These are phyloP conservation scores for Neogale vison DNA, from an alignment of 2,113 vertebrate genomes.

Conservation along the genomic window DNA sequence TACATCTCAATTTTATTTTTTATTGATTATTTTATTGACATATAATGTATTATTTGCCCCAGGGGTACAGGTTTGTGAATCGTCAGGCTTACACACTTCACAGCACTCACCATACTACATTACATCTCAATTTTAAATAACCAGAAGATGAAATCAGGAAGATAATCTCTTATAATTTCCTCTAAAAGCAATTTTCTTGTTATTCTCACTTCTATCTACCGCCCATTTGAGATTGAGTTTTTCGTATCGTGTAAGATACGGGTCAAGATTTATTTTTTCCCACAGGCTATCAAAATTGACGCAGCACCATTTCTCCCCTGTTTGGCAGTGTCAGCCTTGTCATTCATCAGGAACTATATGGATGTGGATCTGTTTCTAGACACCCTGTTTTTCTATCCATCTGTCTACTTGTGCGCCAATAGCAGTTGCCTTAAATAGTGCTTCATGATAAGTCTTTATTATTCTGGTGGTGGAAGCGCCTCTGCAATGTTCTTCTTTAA, in stretches of 20 bases:
- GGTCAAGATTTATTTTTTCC: background rate
- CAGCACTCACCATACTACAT: too few species aligned
- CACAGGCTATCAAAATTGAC: background rate
- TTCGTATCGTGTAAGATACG: background rate
- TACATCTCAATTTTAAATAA: background rate
- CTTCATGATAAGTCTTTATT: background rate
- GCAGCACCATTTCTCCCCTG: background rate
- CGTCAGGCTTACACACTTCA: too few species aligned
- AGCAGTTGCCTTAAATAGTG: background rate
- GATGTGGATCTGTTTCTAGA: background rate
- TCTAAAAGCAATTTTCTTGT: slow-evolving; percentile 8
- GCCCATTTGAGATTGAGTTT: background rate
- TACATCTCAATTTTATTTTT: background rate
- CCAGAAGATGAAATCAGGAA: background rate
- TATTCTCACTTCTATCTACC: background rate
- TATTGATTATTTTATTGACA: too few species aligned
- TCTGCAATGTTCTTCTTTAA: background rate
- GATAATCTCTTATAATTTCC: background rate
- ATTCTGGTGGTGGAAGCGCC: background rate
- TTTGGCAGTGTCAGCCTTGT: background rate
- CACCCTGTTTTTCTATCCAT: background rate
- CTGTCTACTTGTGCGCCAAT: background rate
- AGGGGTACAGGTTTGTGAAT: too few species aligned
- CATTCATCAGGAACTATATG: background rate
- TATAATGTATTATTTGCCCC: too few species aligned